These are phyloP conservation scores for Drosophila imparisetae DNA, from an alignment of 2,888 invertebrate species.

Conservation along the genomic window DNA sequence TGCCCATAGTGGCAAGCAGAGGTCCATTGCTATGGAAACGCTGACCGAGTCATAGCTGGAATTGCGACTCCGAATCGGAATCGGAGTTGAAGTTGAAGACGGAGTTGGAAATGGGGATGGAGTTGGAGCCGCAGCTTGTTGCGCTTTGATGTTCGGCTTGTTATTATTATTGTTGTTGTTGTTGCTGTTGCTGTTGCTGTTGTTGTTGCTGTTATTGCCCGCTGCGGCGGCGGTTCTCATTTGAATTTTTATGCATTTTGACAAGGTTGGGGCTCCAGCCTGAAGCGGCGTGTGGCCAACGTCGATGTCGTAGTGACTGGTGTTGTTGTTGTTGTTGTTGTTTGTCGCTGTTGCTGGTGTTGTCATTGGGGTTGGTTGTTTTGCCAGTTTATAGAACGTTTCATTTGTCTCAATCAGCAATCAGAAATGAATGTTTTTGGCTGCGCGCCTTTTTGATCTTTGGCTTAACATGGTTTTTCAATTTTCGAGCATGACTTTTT, in stretches of 20 bases:
- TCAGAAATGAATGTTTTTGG: conserved; percentile 59
- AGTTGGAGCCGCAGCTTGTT: conserved; percentile 35
- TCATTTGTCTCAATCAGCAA: conserved; percentile 77
- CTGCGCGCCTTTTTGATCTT: conserved; percentile 52
- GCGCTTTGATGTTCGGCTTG: conserved; percentile 55
- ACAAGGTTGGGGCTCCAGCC: conserved; percentile 53
- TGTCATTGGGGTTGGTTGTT: conserved; percentile 28
- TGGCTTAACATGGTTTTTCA: conserved; percentile 74
- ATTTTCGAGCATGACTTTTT: conserved; percentile 71
- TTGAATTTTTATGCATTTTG: conserved; percentile 80
- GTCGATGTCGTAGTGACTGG: conserved; percentile 38
- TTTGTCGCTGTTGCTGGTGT: conserved; percentile 26
- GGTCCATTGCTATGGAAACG: conserved; percentile 23
- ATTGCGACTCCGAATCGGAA: conserved; percentile 10
- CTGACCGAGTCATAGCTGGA: conserved; percentile 9
- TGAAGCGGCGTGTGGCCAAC: conserved; percentile 68
- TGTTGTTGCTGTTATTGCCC: conserved; percentile 9
- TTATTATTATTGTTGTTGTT: conserved; percentile 1
- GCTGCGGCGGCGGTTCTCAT: conserved; percentile 52
- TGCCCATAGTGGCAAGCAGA: background rate
- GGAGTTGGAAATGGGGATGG: conserved; percentile 8
- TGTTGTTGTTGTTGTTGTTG: conserved; percentile 19
- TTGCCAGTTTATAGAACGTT: conserved; percentile 71
- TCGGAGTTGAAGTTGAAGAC: conserved; percentile 11
- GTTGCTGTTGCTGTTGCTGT: background rate